Base-by-base conservation (phyloP, 1,140 invertebrate species). In the Nephila pilipes region DNA sequence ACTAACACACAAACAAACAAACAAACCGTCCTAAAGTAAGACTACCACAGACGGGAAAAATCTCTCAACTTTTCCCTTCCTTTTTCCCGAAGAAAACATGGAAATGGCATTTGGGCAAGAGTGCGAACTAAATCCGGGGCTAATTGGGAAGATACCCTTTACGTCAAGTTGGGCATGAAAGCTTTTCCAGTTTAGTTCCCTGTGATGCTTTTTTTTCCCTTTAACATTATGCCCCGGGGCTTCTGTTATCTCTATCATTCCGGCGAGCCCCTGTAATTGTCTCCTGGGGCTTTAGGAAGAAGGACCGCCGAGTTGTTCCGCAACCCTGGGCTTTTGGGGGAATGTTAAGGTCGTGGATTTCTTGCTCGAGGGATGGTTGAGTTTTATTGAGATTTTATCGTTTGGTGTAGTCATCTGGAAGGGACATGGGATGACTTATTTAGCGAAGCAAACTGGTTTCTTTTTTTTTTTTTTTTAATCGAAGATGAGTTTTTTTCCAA, bases 21-120 rank as follows among this genome's bases (percentile, higher is more conserved):
- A 85, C 36, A 55, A n/a, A n/a, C n/a, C n/a, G n/a, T n/a, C 29
- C 36, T n/a, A n/a, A n/a, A n/a, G n/a, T n/a, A n/a, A n/a, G n/a
- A n/a, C 25, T 20, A 16, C 29, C 18, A 32, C 55, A 88, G 29
- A 88, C 60, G 32, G 29, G 69, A 58, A 18, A 63, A 87, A 55
- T 55, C 29, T 38, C 54, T 55, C 54, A 85, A 85, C 54, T 89
- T 32, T 63, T 38, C 22, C 29, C 55, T 29, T 4, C n/a, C 60
- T 54, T 69, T 75, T 75, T 88, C 87, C 65, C 54, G 63, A 32
- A 57, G 75, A 80, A 90, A 90, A 90, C 87, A 90, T 90, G 87
- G 87, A 90, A 90, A 90, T 90, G 87, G 87, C 87, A 90, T 90
- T 90, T 90, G 69, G 87, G 87, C 87, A 55, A 22, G 69, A 90